Base-by-base conservation (phyloP, 2,888 invertebrate species). In the Diogma glabrata region DNA sequence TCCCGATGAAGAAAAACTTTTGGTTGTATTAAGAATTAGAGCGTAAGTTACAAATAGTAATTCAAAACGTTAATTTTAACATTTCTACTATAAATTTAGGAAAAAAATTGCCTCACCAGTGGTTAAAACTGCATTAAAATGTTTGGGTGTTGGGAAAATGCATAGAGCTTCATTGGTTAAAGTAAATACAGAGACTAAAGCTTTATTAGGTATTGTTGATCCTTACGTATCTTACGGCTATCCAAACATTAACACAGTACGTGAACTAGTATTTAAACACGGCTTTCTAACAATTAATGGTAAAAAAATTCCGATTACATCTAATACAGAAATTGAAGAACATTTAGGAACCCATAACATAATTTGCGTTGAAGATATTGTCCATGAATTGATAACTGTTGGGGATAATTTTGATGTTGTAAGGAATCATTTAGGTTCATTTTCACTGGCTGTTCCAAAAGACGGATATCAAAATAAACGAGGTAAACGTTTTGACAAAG, bases 301-400 rank as follows among this genome's bases (percentile, higher is more conserved):
- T 22, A 70, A 65, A 43, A 67, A 66, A 52, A 64, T 64, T 0
- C 60, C 68, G 2, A 70, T 70, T 45, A 66, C 67, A 52, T 70
- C 70, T 1, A 70, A 70, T 53, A 65, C 66, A 2, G 60, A 67
- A 63, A 64, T 70, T 14, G 70, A 70, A 54, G 64, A 69, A 36
- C 57, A 65, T 3, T 55, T 70, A 20, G 71, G 70, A 4, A 60
- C 64, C 0, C 60, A 65, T 52, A 71, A 70, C 10, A 63, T 70
- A 1, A 69, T 70, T 47, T 70, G 70, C 53, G 58, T 70, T 53
- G 70, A 70, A 52, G 70, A 70, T 56, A 65, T 70, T 17, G 67
- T 70, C 9, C 71, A 70, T 52, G 70, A 70, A 56, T 61, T 70
- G 10, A 67, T 60, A 26, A 68, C 69, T 6, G 68, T 67, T 10